Evolutionary conservation across 2,797 vertebrate species (phyloP).

Genomic region (Glyptemys insculpta): DNA sequence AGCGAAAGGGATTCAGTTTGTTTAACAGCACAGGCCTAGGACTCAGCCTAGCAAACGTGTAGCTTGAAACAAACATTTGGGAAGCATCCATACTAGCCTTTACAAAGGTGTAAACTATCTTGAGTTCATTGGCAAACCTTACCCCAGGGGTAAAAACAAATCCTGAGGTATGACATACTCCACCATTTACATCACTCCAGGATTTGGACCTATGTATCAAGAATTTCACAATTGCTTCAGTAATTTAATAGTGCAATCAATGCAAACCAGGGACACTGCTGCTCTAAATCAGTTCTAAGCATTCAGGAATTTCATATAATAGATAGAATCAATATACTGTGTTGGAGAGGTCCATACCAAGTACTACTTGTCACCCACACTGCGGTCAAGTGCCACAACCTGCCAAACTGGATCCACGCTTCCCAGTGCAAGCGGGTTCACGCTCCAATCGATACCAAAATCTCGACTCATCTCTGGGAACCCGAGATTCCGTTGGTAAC

Average conservation of each 20-base stretch:
- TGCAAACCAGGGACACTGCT: not conserved
- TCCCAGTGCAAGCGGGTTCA: too few species aligned
- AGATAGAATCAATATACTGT: not conserved
- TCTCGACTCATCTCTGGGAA: too few species aligned
- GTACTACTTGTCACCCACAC: too few species aligned
- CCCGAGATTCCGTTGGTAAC: too few species aligned
- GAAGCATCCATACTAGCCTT: conserved; percentile 6
- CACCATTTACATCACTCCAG: not conserved
- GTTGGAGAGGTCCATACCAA: too few species aligned
- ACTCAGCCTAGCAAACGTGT: not conserved
- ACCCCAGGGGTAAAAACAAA: not conserved
- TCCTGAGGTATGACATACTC: not conserved
- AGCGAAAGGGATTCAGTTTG: conserved; percentile 18
- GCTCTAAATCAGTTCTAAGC: not conserved
- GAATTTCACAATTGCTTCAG: not conserved
- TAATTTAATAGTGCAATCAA: not conserved
- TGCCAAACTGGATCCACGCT: too few species aligned
- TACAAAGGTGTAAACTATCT: not conserved
- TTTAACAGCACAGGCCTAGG: conserved; percentile 39
- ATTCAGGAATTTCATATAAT: not conserved
- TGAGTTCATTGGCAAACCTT: not conserved
- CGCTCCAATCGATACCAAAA: too few species aligned
- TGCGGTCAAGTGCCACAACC: too few species aligned
- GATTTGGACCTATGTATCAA: not conserved
- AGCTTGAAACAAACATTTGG: not conserved